Evolutionary conservation across 2,797 vertebrate genomes (phyloP), one percentile per base, ranked within the genome.

Genomic region (Hylomyscus alleni): DNA sequence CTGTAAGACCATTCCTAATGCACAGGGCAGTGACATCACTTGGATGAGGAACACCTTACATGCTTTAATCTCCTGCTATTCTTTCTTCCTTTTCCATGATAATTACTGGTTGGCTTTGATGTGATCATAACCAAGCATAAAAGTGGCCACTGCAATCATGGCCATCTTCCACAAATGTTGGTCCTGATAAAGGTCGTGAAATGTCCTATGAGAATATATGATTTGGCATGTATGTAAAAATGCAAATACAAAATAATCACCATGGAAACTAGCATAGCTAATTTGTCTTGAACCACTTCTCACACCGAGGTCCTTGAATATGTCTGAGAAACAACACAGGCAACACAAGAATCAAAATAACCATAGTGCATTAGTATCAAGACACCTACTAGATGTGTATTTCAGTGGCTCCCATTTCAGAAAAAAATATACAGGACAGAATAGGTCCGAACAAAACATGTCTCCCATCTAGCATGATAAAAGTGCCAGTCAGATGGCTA

Each of bases 11-110:
- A 62, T 50, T 78, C 31, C 40, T 77, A 54, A 50, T 88, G 26
- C 84, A 94, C 75, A 24, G 65, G 72, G 67, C 78, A 75, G 72
- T 94, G 92, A 95, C 77, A 85, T 93, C 88, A 89, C 37, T 90
- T 34, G 37, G 50, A 37, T 73, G 50, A 34, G 89, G 90, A 91
- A 84, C 54, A 92, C 90, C 77, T 88, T 89, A 85, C 47, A 88
- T 73, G 65, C 17, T 91, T 83, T 82, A 72, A 92, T 93, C 52
- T 73, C 29, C 76, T 22, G 87, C 89, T 60, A 37, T 77, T 94
- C 40, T 72, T 95, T 93, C 77, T 50, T 72, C 72, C 13, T 80
- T 87, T 19, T 29, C 29, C 54, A 81, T 40, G 37, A 89, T 75
- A 89, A 76, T 89, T 47, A 89, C 72, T 75, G 54, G 44, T 34